Conservation (phyloP, 2,888 invertebrate genomes). For the Mesodorylaimus sp. region DNA sequence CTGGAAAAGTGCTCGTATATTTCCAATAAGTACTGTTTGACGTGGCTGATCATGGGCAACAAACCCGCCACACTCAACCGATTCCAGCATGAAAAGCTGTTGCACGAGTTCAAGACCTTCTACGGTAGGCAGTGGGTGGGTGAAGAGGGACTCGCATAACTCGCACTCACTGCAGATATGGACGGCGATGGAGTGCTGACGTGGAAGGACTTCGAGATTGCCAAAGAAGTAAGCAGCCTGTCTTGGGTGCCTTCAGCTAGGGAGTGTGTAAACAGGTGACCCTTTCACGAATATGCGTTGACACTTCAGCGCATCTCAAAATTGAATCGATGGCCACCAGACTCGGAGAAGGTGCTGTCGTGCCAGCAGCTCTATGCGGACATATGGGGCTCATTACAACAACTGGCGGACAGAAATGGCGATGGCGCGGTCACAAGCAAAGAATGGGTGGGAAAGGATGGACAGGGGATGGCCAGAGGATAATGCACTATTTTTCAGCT, state of each 20-base stretch:
- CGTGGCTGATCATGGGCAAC: slow-evolving; percentile 17
- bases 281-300: neutral
- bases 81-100: slow-evolving; percentile 26
- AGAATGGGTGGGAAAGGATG: slow-evolving; percentile 25
- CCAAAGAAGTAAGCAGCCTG: slow-evolving; percentile 26
- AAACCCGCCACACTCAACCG: slow-evolving; percentile 9
- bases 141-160: too few species aligned
- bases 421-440: slow-evolving; percentile 27
- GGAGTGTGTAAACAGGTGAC: too few species aligned
- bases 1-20: too few species aligned
- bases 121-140: slow-evolving; percentile 18
- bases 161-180: slow-evolving; percentile 27
- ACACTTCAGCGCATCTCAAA: slow-evolving; percentile 26
- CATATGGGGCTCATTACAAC: slow-evolving; percentile 27
- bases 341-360: slow-evolving; percentile 18
- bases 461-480: neutral
- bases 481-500: slow-evolving; percentile 15
- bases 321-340: slow-evolving; percentile 29
- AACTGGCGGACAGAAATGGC: slow-evolving; percentile 24
- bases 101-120: slow-evolving; percentile 26
- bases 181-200: slow-evolving; percentile 32
- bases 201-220: slow-evolving; percentile 34
- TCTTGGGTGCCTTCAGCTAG: neutral
- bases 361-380: slow-evolving; percentile 26
- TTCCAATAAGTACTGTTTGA: too few species aligned